Base-by-base conservation (phyloP, 2,113 vertebrate species). In the Pollachius pollachius region DNA sequence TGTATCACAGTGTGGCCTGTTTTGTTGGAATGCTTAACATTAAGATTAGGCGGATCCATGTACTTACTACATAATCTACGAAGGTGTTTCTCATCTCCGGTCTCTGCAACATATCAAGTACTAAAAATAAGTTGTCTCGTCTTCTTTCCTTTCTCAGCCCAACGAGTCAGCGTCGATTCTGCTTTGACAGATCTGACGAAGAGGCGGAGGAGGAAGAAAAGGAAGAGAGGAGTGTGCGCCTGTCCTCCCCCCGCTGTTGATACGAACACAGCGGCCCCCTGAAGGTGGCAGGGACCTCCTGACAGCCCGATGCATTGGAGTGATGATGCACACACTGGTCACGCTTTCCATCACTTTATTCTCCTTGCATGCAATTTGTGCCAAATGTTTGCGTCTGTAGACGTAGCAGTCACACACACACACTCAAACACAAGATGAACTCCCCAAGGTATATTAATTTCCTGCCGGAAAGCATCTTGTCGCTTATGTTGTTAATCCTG, bases 201-300 rank as follows among this genome's bases (percentile, higher is more conserved):
- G 96, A 99, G 74, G 88, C 89, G 19, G 90, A 90, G 16, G 93
- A 90, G 30, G 95, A 97, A 6, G 94, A 95, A 61, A 93, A 95
- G 80, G 82, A 88, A 63, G 86, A 11, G 90, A 91, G 52, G 66
- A 81, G 15, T 73, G 79, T 63, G 8, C 41, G 12, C 9, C 89
- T 83, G 60, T 87, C 90, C 83, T 84, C 89, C 1, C 84, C 81
- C 81, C 85, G 87, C 84, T 79, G 91, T 71, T 76, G 73, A 57
- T n/a, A 86, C 84, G 88, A 92, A 75, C 90, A 83, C 37, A 66
- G 83, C 85, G 92, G 84, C 85, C 89, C 87, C 80, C 80, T 94
- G 84, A 95, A 92, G 91, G 92, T 21, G 93, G 93, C 75, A 79
- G 79, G 3, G 94, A 95, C 84, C 79, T 1, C 70, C 87, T 0